Evolutionary conservation across 2,888 invertebrate genomes (phyloP).

Genomic region (Timema podura): DNA sequence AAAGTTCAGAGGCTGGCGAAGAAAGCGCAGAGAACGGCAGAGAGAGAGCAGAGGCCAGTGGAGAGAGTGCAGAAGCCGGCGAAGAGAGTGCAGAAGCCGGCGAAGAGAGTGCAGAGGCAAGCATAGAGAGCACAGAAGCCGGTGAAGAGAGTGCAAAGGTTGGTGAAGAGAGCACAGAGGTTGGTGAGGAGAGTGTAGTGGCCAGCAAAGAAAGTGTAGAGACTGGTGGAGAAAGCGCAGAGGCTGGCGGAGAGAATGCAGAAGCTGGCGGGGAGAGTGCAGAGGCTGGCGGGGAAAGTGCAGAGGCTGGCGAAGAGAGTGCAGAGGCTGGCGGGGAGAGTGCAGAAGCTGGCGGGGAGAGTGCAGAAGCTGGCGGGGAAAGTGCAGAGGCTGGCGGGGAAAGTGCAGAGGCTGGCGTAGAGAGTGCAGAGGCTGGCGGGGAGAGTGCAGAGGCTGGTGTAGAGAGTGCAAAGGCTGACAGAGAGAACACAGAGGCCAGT

Average conservation of each 20-base stretch:
- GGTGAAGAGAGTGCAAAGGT: constrained; percentile 18
- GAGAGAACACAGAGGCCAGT: constrained; percentile 24
- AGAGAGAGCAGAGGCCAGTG: constrained; percentile 30
- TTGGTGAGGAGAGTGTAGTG: constrained; percentile 30
- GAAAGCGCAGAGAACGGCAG: constrained; percentile 24
- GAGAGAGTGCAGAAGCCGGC: constrained; percentile 31
- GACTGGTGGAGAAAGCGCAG: constrained; percentile 25
- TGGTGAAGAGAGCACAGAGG: constrained; percentile 23
- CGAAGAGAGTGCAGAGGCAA: constrained; percentile 27
- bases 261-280: constrained; percentile 19
- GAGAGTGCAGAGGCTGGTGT: constrained; percentile 36
- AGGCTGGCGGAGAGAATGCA: constrained; percentile 24
- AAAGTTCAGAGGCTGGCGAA: constrained; percentile 25
- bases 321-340: too few relatives aligned
- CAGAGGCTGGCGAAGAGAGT: constrained; percentile 24
- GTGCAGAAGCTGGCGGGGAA: too few relatives aligned
- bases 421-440: constrained; percentile 36
- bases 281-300: constrained; percentile 28
- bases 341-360: too few relatives aligned
- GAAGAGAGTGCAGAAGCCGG: constrained; percentile 27
- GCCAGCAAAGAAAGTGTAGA: constrained; percentile 28
- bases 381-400: too few relatives aligned
- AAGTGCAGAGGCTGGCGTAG: constrained; percentile 31
- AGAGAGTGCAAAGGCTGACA: constrained; percentile 25
- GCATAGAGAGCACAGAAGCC: constrained; percentile 25